Percentiles rank a stretch among this genome's conserved stretches.
Evolutionary conservation across 1,140 invertebrate genomes (phyloP).

Genomic region (Pogonomyrmex barbatus): DNA sequence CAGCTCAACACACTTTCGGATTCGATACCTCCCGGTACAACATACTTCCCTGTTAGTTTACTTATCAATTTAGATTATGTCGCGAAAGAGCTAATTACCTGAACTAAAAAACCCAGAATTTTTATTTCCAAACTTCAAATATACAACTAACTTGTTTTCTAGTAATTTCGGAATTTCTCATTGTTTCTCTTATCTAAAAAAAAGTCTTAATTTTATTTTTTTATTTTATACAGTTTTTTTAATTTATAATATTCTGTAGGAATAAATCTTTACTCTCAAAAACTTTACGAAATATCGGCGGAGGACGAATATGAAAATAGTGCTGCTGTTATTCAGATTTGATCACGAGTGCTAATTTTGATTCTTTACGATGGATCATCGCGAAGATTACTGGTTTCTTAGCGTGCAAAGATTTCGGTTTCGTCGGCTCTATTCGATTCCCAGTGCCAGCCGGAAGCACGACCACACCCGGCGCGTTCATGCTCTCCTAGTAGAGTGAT

Average conservation of each 20-base stretch:
- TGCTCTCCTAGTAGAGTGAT: constrained; percentile 82
- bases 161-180: neutral
- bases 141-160: neutral
- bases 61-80: constrained; percentile 86
- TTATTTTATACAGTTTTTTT: neutral
- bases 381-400: neutral
- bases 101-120: constrained; percentile 21
- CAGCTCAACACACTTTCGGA: constrained; percentile 79
- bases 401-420: constrained; percentile 16
- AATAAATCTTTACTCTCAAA: neutral
- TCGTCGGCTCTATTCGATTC: neutral
- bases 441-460: neutral
- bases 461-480: constrained; percentile 62
- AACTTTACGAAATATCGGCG: neutral
- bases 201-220: neutral
- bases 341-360: neutral
- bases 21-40: constrained; percentile 74
- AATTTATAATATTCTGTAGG: neutral
- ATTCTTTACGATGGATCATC: neutral
- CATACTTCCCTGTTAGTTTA: constrained; percentile 83
- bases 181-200: neutral
- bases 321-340: neutral
- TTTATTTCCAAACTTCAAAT: neutral
- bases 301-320: neutral
- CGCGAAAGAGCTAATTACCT: constrained; percentile 84